Evolutionary conservation across 2,113 vertebrate genomes (phyloP).

Genomic region (Rutilus rutilus): DNA sequence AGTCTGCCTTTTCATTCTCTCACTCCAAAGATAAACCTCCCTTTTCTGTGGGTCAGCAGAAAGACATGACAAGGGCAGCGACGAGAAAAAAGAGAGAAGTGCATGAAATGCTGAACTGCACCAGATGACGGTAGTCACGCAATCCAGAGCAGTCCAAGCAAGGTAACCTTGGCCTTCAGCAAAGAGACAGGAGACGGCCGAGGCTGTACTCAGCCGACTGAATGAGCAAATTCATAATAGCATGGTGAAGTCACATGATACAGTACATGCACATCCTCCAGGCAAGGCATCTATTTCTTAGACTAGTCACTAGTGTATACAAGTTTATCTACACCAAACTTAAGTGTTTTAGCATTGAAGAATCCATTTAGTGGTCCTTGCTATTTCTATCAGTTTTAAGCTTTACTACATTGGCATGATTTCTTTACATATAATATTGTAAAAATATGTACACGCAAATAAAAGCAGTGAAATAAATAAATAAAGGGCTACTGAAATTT

Average conservation of each 20-base stretch:
- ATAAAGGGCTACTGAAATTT: background rate
- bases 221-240: constrained; percentile 8
- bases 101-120: constrained; percentile 42
- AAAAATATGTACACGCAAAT: background rate
- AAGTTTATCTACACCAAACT: background rate
- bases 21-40: background rate
- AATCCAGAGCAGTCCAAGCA: constrained; percentile 15
- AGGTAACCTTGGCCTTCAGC: constrained; percentile 12
- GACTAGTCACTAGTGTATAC: background rate
- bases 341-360: background rate
- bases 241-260: background rate
- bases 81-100: constrained; percentile 26
- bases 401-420: background rate
- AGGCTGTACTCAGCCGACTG: background rate
- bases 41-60: constrained; percentile 4
- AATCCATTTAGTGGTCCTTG: background rate
- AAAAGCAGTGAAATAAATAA: background rate
- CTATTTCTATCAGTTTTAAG: background rate
- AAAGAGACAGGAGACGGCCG: background rate
- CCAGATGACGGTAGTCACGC: constrained; percentile 42
- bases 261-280: background rate
- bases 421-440: background rate
- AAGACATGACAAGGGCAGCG: constrained; percentile 17
- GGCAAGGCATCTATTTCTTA: background rate
- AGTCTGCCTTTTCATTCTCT: background rate